Base-by-base conservation (phyloP, 2,113 vertebrate species). In the Agapornis roseicollis region DNA sequence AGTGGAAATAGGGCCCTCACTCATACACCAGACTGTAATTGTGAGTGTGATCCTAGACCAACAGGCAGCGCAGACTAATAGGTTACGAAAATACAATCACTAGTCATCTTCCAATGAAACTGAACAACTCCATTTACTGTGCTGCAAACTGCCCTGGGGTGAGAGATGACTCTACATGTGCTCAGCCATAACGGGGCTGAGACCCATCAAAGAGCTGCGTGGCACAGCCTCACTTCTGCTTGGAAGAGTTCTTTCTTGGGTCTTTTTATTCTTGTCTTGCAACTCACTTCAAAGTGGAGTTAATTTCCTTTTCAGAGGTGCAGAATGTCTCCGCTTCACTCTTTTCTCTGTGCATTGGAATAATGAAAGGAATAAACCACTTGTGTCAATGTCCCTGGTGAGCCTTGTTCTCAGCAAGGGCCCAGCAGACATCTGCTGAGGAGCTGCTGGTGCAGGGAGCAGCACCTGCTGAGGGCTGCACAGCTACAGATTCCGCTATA, bases 61-160 rank as follows among this genome's bases (percentile, higher is more conserved):
- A 97, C 93, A 97, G 96, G 94, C 94, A 94, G 92, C 11, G 7
- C 8, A 6, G 72, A 53, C 95, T 97, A 95, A 98, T 85, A 96
- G 95, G 87, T 97, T 98, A 97, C 96, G 96, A 95, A 97, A 97
- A 96, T 47, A 96, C 96, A 97, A 96, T 97, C 96, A 92, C 95
- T 84, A 66, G 89, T 85, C 82, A 1, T 94, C 97, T 97, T 96
- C 86, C 98, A 98, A 94, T 98, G 97, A 97, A 98, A 94, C 55
- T 9, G 79, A 97, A 95, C 94, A 95, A 96, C 96, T 93, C 95
- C 92, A 88, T 98, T 98, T 95, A 72, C 80, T 66, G 90, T 64
- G 93, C 90, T 97, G 94, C 97, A 93, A 97, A 97, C 87, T 96
- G 98, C 95, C 96, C 93, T 24, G 31, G 88, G 95, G 96, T 64